A percentile compares a stretch with the other conserved stretches of the same genome.
These are phyloP conservation scores for Brachyptera putata DNA, from an alignment of 2,888 invertebrate genomes.

Conservation along the genomic window DNA sequence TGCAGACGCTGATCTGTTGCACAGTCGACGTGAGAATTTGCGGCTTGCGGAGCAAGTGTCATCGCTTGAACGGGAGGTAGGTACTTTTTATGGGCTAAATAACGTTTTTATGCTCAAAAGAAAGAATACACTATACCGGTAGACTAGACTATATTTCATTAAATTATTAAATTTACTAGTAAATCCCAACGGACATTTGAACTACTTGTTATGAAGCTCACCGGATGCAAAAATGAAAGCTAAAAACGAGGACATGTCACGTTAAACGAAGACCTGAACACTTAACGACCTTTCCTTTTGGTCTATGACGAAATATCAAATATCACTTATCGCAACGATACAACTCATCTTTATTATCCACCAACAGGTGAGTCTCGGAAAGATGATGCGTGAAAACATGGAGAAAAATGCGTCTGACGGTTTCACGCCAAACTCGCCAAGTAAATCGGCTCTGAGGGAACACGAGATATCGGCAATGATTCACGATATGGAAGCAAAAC, in stretches of 20 bases:
- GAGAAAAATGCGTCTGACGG: conserved; percentile 44
- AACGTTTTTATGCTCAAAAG: too few relatives aligned
- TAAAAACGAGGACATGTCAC: too few relatives aligned
- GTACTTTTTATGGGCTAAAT: background rate
- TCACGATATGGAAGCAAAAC: conserved; percentile 75
- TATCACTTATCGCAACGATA: background rate
- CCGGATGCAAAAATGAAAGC: background rate
- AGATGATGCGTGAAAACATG: conserved; percentile 37
- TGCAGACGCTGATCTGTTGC: conserved; percentile 74
- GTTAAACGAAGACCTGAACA: background rate
- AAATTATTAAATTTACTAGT: too few relatives aligned
- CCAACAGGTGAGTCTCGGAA: conserved; percentile 44
- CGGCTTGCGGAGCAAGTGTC: conserved; percentile 74
- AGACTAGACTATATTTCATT: too few relatives aligned
- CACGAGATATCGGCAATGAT: conserved; percentile 71
- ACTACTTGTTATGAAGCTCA: background rate
- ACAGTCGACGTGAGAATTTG: conserved; percentile 74
- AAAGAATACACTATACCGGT: too few relatives aligned
- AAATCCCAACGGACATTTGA: too few relatives aligned
- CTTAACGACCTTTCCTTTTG: background rate
- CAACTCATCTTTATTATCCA: background rate
- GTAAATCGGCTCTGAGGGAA: conserved; percentile 44
- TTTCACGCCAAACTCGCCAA: conserved; percentile 17
- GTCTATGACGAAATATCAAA: too few relatives aligned
- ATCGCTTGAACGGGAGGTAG: conserved; percentile 75